Evolutionary conservation across 2,797 vertebrate species (phyloP).

Genomic region (Esox lucius): DNA sequence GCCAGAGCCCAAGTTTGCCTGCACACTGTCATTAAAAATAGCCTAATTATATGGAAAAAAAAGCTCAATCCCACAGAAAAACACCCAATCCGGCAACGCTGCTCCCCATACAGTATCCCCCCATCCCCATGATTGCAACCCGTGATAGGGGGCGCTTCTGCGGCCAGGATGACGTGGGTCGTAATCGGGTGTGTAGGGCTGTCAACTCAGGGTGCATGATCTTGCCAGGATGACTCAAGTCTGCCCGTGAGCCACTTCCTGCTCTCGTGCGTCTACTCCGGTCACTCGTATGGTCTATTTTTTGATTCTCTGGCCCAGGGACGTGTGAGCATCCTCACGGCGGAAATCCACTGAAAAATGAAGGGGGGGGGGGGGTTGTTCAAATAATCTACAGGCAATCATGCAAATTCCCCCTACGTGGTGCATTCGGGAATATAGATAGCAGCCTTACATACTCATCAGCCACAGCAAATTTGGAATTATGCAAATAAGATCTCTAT

Average conservation of each 20-base stretch:
- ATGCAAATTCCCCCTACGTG: slow-evolving; percentile 69
- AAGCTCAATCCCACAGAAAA: too few species aligned
- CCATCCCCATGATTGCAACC: slow-evolving; percentile 37
- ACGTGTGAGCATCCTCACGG: slow-evolving; percentile 73
- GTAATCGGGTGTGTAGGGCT: slow-evolving; percentile 72
- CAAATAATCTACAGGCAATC: slow-evolving; percentile 78
- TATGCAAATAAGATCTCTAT: slow-evolving; percentile 65
- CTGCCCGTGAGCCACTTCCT: slow-evolving; percentile 75
- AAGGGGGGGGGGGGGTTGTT: slow-evolving; percentile 56
- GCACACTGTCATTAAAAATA: too few species aligned
- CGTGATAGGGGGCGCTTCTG: slow-evolving; percentile 47
- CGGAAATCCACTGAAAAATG: slow-evolving; percentile 63
- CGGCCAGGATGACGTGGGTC: slow-evolving; percentile 63
- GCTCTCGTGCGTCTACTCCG: slow-evolving; percentile 72
- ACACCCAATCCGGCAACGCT: too few species aligned
- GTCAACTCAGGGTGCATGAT: slow-evolving; percentile 74
- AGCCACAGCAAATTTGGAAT: slow-evolving; percentile 66
- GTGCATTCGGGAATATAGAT: slow-evolving; percentile 57
- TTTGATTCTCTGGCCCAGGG: slow-evolving; percentile 76
- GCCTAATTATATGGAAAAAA: too few species aligned
- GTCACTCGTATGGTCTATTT: slow-evolving; percentile 78
- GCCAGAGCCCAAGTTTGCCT: too few species aligned
- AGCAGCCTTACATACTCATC: slow-evolving; percentile 48
- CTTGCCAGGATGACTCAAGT: slow-evolving; percentile 81
- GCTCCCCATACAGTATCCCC: not conserved